These are phyloP conservation scores for Girardinichthys multiradiatus DNA, from an alignment of 2,113 vertebrate species.

Conservation along the genomic window DNA sequence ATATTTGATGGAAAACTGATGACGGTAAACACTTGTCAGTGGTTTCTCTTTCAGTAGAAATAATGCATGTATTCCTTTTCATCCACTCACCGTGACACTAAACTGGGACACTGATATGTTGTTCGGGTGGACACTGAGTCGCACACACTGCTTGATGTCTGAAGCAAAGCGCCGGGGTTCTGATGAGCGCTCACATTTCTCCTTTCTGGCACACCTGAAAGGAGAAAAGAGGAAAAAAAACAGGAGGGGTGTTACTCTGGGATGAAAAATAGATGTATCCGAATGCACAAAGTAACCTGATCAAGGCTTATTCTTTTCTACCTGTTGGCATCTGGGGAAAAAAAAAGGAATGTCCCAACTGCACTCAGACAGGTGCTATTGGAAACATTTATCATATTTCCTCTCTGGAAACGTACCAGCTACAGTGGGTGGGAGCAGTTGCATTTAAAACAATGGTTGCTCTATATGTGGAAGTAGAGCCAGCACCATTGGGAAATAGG, in stretches of 20 bases:
- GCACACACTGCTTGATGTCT: conserved; percentile 95
- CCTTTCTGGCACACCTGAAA: conserved; percentile 93
- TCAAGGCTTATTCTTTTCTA: conserved; percentile 45
- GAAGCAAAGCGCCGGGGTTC: conserved; percentile 94
- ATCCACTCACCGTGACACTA: conserved; percentile 90
- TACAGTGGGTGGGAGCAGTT: conserved; percentile 46
- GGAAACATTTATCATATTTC: conserved; percentile 73
- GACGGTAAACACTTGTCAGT: background rate
- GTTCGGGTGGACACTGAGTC: conserved; percentile 94
- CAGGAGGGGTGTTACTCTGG: conserved; percentile 47
- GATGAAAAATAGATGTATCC: conserved; percentile 34
- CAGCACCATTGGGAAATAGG: conserved; percentile 47
- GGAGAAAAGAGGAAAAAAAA: conserved; percentile 16
- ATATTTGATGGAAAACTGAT: background rate
- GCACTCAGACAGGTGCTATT: conserved; percentile 36
- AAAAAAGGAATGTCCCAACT: conserved; percentile 53
- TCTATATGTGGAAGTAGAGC: conserved; percentile 76
- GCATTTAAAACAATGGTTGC: conserved; percentile 75
- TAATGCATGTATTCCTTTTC: conserved; percentile 7
- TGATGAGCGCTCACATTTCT: conserved; percentile 91
- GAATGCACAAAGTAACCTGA: conserved; percentile 58
- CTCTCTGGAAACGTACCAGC: conserved; percentile 30
- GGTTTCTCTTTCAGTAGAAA: background rate
- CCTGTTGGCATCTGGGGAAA: conserved; percentile 63
- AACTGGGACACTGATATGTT: conserved; percentile 99